phyloP scores from a whole-genome alignment of 2,113 vertebrate species.

The Beaufortia kweichowensis region DNA sequence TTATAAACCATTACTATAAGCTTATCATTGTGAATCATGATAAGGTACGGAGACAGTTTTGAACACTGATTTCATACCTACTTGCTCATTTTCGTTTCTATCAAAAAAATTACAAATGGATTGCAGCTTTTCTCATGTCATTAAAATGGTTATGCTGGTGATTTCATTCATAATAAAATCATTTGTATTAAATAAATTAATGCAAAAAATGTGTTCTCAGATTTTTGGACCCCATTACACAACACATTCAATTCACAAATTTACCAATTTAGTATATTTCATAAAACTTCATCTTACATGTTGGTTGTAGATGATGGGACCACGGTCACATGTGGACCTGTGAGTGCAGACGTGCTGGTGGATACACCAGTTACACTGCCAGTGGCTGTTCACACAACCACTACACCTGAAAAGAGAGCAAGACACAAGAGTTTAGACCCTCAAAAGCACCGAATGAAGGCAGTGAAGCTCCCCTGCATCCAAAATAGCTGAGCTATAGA shows the following conservation, averaged over 20 bases:
- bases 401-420: conserved; percentile 78
- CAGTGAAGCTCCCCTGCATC: conserved; percentile 12
- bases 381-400: conserved; percentile 89
- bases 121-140: no score
- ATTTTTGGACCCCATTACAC: not conserved
- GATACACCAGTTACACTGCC: conserved; percentile 96
- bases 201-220: not conserved
- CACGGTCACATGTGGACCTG: conserved; percentile 79
- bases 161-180: no score
- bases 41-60: no score
- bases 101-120: no score
- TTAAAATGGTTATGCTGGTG: no score
- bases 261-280: not conserved
- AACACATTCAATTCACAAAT: conserved; percentile 28
- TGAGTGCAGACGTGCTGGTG: conserved; percentile 92
- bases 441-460: not conserved
- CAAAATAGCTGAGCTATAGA: conserved; percentile 30
- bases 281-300: conserved; percentile 73
- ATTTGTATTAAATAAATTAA: not conserved
- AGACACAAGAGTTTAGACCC: not conserved
- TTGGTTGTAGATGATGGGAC: conserved; percentile 84
- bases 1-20: no score
- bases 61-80: no score
- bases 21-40: no score
- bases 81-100: no score